phyloP scores from a whole-genome alignment of 1,140 invertebrate genomes.

The Harpegnathos saltator region DNA sequence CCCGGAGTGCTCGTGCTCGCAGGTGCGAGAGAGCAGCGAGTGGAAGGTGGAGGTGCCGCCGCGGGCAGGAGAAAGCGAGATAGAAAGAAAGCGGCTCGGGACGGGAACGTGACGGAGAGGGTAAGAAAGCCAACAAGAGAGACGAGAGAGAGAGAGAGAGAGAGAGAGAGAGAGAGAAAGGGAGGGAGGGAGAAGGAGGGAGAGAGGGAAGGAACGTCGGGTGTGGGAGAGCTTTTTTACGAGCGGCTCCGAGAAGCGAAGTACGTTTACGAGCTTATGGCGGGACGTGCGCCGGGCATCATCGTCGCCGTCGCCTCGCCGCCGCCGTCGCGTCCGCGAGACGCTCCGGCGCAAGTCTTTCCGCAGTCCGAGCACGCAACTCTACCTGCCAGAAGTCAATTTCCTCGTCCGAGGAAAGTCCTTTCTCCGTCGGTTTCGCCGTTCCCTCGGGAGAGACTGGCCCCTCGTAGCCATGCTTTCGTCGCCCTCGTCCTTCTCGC shows the following conservation, averaged over 20 bases:
- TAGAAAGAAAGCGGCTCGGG: not conserved
- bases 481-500: conserved; percentile 8
- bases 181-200: not conserved
- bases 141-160: not conserved
- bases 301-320: not conserved
- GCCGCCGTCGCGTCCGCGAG: not conserved
- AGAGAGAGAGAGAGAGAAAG: conserved; percentile 5
- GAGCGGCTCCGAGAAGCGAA: conserved; percentile 34
- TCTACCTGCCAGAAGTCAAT: conserved; percentile 80
- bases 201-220: conserved; percentile 5
- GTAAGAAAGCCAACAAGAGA: too few relatives aligned
- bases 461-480: not conserved
- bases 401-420: conserved; percentile 70
- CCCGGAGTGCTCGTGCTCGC: not conserved
- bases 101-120: too few relatives aligned
- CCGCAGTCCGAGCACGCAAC: conserved; percentile 79
- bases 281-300: conserved; percentile 55
- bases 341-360: not conserved
- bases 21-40: not conserved
- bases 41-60: conserved; percentile 17
- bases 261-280: conserved; percentile 74
- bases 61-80: not conserved
- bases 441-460: too few relatives aligned
- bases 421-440: conserved; percentile 15
- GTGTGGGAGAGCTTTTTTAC: conserved; percentile 64